phyloP scores from a whole-genome alignment of 2,888 invertebrate species.

The Pharmacophagus antenor region DNA sequence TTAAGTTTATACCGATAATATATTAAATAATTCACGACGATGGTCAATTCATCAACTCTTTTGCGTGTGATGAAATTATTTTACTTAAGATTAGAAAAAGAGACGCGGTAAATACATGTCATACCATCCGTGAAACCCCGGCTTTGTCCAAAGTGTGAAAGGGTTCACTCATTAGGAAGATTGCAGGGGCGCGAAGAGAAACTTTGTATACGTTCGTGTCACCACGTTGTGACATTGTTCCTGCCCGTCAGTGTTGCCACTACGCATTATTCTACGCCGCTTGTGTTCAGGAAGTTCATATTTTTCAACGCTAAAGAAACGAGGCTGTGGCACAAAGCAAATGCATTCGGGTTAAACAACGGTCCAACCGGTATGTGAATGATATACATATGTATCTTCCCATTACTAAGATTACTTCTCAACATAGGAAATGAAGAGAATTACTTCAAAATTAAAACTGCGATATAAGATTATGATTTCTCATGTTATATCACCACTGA shows the following conservation, averaged over 20 bases:
- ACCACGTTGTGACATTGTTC: slow-evolving; percentile 62
- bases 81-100: slow-evolving; percentile 60
- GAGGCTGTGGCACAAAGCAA: slow-evolving; percentile 60
- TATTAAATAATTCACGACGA: not conserved
- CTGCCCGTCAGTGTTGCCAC: slow-evolving; percentile 55
- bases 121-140: slow-evolving; percentile 74
- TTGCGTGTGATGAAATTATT: slow-evolving; percentile 42
- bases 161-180: slow-evolving; percentile 81
- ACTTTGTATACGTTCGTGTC: slow-evolving; percentile 61
- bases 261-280: slow-evolving; percentile 51
- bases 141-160: slow-evolving; percentile 77
- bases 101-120: slow-evolving; percentile 66
- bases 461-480: not conserved
- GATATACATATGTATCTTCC: slow-evolving; percentile 42
- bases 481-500: not conserved
- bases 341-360: slow-evolving; percentile 63
- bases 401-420: slow-evolving; percentile 60
- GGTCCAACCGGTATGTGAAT: slow-evolving; percentile 52
- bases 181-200: slow-evolving; percentile 72
- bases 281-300: slow-evolving; percentile 64
- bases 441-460: not conserved
- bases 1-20: no score
- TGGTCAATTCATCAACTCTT: slow-evolving; percentile 3
- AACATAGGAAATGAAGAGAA: not conserved
- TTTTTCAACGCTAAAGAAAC: slow-evolving; percentile 56